Evolutionary conservation across 2,797 vertebrate genomes (phyloP), one percentile per base, ranked within the genome.

Genomic region (Bradypodion ventrale): DNA sequence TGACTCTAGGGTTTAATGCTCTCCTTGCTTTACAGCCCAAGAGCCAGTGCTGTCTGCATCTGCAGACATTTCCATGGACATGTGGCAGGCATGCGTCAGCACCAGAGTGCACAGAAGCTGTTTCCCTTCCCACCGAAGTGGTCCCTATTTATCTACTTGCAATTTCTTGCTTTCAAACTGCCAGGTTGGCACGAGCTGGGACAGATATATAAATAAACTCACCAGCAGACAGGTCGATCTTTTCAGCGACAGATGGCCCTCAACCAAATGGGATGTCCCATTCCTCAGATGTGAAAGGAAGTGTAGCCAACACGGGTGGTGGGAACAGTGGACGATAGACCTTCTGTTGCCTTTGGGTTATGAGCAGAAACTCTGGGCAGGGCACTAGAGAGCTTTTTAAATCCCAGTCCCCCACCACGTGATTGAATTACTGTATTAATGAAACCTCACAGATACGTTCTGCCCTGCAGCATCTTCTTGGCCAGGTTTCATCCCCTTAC

Each of bases 381-480:
- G 89, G 92, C 90, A 95, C 95, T 87, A 94, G 93, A 89, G 94
- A 95, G 96, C 95, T 96, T 95, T 97, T 97, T 95, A 97, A 98
- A 96, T 90, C 92, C 90, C 91, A 74, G 90, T 96, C 94, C 87
- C 80, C 95, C n/a, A n/a, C 92, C 96, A 97, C 96, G 96, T 97
- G 97, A 97, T 97, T 93, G 77, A 80, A 40, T 90, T 87, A 85
- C 78, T 94, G 91, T 93, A 93, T 94, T 95, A 96, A 97, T 96
- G 60, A 83, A 84, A 82, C 96, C 91, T 86, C 82, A 89, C 84
- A 82, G 89, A 60, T 91, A 19, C 2, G 89, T 90, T 86, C 87
- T 90, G 83, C 0, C 13, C 81, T 82, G 90, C 83, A 89, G 94
- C 94, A 70, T 32, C 46, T 83, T 77, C 69, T 81, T 87, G 82